Percentiles rank a stretch among this genome's conserved stretches.
Evolutionary conservation across 2,888 invertebrate species (phyloP).

Genomic region (Cosmopolites sordidus): DNA sequence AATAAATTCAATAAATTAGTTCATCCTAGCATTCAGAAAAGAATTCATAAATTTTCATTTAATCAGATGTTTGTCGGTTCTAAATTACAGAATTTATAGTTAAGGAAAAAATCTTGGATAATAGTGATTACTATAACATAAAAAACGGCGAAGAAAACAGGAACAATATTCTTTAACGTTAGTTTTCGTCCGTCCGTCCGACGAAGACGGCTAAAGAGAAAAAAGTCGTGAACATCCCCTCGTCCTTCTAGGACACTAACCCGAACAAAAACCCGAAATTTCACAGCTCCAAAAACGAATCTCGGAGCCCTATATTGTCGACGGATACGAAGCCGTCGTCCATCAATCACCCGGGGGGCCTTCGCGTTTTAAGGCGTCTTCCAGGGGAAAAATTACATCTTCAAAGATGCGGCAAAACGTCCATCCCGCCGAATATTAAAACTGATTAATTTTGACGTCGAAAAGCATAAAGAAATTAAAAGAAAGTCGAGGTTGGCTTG

Average conservation of each 20-base stretch:
- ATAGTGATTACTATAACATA: too few relatives aligned
- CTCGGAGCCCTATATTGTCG: neutral
- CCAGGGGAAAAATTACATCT: constrained; percentile 27
- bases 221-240: too few relatives aligned
- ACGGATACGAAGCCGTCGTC: constrained; percentile 16
- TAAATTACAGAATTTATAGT: too few relatives aligned
- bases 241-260: neutral
- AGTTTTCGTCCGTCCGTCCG: too few relatives aligned
- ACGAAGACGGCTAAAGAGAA: too few relatives aligned
- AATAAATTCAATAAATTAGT: too few relatives aligned
- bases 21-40: too few relatives aligned
- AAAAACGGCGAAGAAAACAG: too few relatives aligned
- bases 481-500: neutral
- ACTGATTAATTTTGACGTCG: constrained; percentile 29
- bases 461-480: constrained; percentile 25
- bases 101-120: too few relatives aligned
- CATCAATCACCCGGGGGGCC: constrained; percentile 20
- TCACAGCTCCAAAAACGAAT: constrained; percentile 1
- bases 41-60: too few relatives aligned
- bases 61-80: too few relatives aligned
- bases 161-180: too few relatives aligned
- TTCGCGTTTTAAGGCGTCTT: neutral
- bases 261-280: neutral
- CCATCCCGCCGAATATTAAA: constrained; percentile 28
- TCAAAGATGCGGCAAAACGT: constrained; percentile 29